Percentiles rank a stretch among this genome's conserved stretches.
Conservation (phyloP, 2,888 invertebrate species). For the Chrysomela aeneicollis region DNA sequence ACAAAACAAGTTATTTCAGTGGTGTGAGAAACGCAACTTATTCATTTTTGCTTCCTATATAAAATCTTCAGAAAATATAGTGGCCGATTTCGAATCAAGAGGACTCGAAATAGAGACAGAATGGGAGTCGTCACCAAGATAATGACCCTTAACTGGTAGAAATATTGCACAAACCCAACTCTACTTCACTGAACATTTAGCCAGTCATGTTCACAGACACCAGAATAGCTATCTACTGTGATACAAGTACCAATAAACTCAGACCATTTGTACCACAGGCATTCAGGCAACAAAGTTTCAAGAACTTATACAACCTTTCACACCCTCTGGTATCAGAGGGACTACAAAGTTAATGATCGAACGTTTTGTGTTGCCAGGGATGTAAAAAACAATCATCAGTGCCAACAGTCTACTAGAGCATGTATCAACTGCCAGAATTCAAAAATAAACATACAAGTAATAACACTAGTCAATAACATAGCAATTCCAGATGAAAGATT, state of each 20-base stretch:
- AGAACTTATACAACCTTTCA: slow-evolving; percentile 44
- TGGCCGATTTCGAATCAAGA: too few species aligned
- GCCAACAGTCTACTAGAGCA: slow-evolving; percentile 52
- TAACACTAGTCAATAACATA: background rate
- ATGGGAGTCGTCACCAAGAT: too few species aligned
- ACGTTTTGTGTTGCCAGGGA: slow-evolving; percentile 56
- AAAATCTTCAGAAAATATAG: too few species aligned
- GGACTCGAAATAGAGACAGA: too few species aligned
- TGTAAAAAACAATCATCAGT: slow-evolving; percentile 54
- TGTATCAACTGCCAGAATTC: too few species aligned
- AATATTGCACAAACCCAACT: background rate
- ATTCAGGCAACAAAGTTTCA: slow-evolving; percentile 28
- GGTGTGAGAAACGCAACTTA: too few species aligned
- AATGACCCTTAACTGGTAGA: background rate
- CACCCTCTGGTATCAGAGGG: slow-evolving; percentile 49
- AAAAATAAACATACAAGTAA: slow-evolving; percentile 51
- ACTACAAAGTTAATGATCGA: slow-evolving; percentile 48
- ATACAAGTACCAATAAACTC: background rate
- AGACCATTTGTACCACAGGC: slow-evolving; percentile 31
- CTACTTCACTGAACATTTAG: background rate
- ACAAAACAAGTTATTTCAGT: too few species aligned
- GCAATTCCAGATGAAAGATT: slow-evolving; percentile 39
- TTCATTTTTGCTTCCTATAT: too few species aligned
- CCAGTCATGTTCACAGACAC: background rate
- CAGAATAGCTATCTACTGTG: background rate